Percentiles rank a stretch among this genome's conserved stretches.
These are phyloP conservation scores for Dicycla oo DNA, from an alignment of 2,888 invertebrate genomes.

Conservation along the genomic window DNA sequence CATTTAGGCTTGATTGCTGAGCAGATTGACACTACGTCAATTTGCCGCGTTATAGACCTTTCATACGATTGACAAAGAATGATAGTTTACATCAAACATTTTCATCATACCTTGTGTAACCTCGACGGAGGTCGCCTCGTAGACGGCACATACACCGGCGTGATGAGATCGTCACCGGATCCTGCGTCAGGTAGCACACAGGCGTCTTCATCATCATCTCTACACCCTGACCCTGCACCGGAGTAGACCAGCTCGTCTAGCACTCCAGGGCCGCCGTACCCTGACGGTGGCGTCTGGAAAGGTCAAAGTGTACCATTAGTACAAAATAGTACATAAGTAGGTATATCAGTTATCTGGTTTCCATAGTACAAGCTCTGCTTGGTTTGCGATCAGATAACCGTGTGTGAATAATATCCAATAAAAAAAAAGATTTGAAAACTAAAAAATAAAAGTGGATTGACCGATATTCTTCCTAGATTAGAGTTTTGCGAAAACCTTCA, in stretches of 20 bases:
- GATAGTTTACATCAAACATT: neutral
- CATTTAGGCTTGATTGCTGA: too few species aligned
- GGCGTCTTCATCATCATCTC: conserved; percentile 97
- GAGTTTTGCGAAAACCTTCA: too few species aligned
- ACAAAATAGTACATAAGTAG: too few species aligned
- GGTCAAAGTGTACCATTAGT: too few species aligned
- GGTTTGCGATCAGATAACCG: too few species aligned
- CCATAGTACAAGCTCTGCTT: too few species aligned
- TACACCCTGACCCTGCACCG: conserved; percentile 97
- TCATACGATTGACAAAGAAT: neutral
- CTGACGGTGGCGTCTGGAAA: conserved; percentile 95
- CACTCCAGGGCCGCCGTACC: conserved; percentile 91
- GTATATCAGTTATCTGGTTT: too few species aligned
- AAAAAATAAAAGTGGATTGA: too few species aligned
- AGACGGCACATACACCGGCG: conserved; percentile 97
- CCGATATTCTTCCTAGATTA: too few species aligned
- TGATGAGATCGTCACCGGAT: conserved; percentile 97
- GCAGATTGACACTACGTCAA: neutral
- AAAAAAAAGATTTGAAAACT: too few species aligned
- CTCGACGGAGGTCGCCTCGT: conserved; percentile 91
- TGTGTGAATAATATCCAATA: too few species aligned
- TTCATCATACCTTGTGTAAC: conserved; percentile 71
- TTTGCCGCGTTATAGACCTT: neutral
- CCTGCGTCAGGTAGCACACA: conserved; percentile 96
- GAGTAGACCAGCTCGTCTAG: conserved; percentile 98